These are phyloP conservation scores for Pseudopipra pipra DNA, from an alignment of 2,113 vertebrate species.

Conservation along the genomic window DNA sequence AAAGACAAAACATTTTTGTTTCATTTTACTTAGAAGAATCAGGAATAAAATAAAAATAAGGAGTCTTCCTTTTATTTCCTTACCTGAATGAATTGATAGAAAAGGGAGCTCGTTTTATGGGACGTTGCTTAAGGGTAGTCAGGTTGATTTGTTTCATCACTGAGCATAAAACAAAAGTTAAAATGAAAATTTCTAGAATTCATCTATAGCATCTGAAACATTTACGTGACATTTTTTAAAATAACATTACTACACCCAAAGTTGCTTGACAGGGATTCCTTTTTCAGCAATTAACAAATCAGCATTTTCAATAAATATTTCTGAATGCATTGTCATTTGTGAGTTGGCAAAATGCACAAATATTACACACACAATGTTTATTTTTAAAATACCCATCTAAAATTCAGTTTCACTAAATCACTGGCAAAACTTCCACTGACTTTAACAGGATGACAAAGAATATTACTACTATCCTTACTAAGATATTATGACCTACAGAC, in stretches of 20 bases:
- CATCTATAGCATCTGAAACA: not conserved
- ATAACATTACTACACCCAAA: not conserved
- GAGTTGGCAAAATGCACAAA: not conserved
- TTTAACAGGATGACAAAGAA: not conserved
- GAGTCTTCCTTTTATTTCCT: constrained; percentile 9
- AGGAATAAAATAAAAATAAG: not conserved
- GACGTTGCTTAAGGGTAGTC: constrained; percentile 89
- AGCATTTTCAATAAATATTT: not conserved
- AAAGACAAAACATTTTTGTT: not conserved
- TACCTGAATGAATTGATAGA: constrained; percentile 93
- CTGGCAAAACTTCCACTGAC: not conserved
- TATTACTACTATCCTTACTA: not conserved
- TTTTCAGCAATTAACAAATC: not conserved
- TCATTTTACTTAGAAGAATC: not conserved
- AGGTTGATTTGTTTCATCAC: constrained; percentile 94
- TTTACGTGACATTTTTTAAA: not conserved
- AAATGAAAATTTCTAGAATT: not conserved
- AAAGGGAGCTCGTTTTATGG: constrained; percentile 91
- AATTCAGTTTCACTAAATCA: not conserved
- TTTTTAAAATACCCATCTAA: not conserved
- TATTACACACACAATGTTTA: not conserved
- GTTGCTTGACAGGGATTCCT: not conserved
- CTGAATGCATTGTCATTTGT: not conserved
- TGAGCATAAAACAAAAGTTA: constrained; percentile 68
- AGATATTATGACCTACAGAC: not conserved